Evolutionary conservation across 1,140 invertebrate species (phyloP), one percentile per base, ranked within the genome.

Genomic region (Elymnias hypermnestra): DNA sequence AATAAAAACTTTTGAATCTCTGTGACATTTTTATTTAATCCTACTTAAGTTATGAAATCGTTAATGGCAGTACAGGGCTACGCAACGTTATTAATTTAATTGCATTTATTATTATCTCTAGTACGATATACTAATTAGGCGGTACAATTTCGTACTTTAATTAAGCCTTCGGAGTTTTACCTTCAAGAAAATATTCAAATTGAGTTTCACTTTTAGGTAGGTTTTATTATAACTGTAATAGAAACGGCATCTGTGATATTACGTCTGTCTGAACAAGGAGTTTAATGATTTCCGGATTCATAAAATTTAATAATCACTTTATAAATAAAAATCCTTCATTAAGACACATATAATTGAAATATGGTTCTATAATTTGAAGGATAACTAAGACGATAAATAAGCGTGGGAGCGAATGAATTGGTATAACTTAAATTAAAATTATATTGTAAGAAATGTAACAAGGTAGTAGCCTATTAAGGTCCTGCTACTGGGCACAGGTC

Each of bases 1-100:
- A 31, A n/a, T 39, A 39, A 47, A 39, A 21, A n/a, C 17, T 44
- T 21, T 17, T 23, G 9, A 36, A 8, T 22, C 15, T 22, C 5
- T 22, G 36, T 39, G 44, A 31, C 36, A 47, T 23, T 47, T 47
- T 47, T 47, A 39, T 46, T 19, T 18, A 33, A 28, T 28, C 18
- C 13, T 21, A 22, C 10, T 5, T 29, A 15, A 19, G 36, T 46
- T 46, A 46, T 39, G 35, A 46, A 46, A 46, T 10, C 23, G 14
- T 42, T 42, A 42, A 31, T 13, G 26, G 25, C 13, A 12, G 25
- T 42, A 21, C 22, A 8, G 7, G 5, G 25, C 17, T 19, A 42
- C 14, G 15, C 17, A 12, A 31, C 31, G 40, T 29, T 18, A 42
- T 43, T 15, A 44, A 36, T 35, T 29, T 47, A 38, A 39, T 39